Conservation (phyloP, 2,888 invertebrate species). For the Cynaeus angustus region DNA sequence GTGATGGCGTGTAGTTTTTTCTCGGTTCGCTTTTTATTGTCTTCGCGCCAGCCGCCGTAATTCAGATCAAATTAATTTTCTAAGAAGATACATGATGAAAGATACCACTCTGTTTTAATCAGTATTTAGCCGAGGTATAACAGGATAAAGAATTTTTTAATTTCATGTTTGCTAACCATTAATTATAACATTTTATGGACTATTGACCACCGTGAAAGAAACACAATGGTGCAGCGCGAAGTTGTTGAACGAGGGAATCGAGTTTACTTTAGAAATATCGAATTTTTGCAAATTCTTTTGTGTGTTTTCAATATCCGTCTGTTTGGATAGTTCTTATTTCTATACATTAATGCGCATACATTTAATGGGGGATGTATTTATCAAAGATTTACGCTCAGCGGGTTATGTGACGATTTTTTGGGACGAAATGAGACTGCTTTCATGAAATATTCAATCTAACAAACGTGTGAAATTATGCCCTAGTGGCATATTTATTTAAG, state of each 20-base stretch:
- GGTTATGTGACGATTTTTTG: conserved; percentile 21
- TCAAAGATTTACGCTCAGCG: conserved; percentile 18
- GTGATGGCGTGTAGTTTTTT: not conserved
- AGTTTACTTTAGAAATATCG: not conserved
- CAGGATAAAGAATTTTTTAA: conserved; percentile 45
- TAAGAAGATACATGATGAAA: conserved; percentile 39
- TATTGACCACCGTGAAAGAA: conserved; percentile 37
- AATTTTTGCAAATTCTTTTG: conserved; percentile 20
- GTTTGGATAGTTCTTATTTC: conserved; percentile 21
- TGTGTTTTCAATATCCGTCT: conserved; percentile 28
- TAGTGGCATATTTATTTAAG: conserved; percentile 47
- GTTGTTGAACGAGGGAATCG: conserved; percentile 5
- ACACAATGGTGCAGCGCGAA: conserved; percentile 6
- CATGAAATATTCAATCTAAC: conserved; percentile 45
- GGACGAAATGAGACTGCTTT: conserved; percentile 25
- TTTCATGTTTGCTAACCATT: conserved; percentile 40
- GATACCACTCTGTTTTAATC: conserved; percentile 28
- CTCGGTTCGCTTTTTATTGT: not conserved
- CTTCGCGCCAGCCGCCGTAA: conserved; percentile 15
- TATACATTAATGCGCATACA: conserved; percentile 32
- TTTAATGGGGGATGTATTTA: conserved; percentile 18
- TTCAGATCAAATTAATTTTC: conserved; percentile 38
- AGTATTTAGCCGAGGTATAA: conserved; percentile 32
- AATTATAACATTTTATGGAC: conserved; percentile 40
- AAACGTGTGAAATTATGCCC: conserved; percentile 49